Percentiles rank a stretch among this genome's conserved stretches.
These are phyloP conservation scores for Dicrostonyx torquatus DNA, from an alignment of 2,797 vertebrate genomes.

Conservation along the genomic window DNA sequence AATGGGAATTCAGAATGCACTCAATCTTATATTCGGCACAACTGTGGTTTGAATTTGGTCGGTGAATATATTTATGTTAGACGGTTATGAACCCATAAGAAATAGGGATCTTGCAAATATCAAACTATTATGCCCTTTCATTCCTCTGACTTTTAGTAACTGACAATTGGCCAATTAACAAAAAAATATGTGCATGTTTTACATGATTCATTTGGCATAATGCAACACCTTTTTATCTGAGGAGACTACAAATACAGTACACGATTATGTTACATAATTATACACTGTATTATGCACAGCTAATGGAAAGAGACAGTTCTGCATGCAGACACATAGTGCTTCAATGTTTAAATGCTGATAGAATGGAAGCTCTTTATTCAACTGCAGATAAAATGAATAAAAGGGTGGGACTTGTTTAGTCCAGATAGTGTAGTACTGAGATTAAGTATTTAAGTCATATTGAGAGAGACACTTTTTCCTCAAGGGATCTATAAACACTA, in stretches of 20 bases:
- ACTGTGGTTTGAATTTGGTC: conserved; percentile 58
- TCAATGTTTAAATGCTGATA: conserved; percentile 57
- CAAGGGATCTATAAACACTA: conserved; percentile 66
- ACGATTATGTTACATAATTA: conserved; percentile 58
- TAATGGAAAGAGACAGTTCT: conserved; percentile 60
- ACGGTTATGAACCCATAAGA: conserved; percentile 22
- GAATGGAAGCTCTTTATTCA: conserved; percentile 53
- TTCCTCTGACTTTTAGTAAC: conserved; percentile 58
- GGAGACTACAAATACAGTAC: conserved; percentile 47
- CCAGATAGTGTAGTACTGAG: conserved; percentile 22
- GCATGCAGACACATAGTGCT: conserved; percentile 1
- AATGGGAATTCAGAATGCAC: conserved; percentile 53
- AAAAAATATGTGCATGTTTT: conserved; percentile 55
- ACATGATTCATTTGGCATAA: conserved; percentile 60
- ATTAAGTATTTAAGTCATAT: conserved; percentile 72
- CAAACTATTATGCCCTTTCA: conserved; percentile 47
- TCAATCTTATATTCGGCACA: conserved; percentile 41
- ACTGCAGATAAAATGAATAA: conserved; percentile 57
- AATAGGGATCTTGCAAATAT: conserved; percentile 61
- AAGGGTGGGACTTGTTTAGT: conserved; percentile 56
- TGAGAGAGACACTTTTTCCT: conserved; percentile 61
- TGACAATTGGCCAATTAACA: conserved; percentile 62
- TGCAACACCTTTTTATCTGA: conserved; percentile 45
- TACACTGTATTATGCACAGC: conserved; percentile 42
- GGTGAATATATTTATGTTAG: conserved; percentile 59